Evolutionary conservation across 2,888 invertebrate genomes (phyloP), one percentile per base, ranked within the genome.

Genomic region (Sialis fuliginosa): DNA sequence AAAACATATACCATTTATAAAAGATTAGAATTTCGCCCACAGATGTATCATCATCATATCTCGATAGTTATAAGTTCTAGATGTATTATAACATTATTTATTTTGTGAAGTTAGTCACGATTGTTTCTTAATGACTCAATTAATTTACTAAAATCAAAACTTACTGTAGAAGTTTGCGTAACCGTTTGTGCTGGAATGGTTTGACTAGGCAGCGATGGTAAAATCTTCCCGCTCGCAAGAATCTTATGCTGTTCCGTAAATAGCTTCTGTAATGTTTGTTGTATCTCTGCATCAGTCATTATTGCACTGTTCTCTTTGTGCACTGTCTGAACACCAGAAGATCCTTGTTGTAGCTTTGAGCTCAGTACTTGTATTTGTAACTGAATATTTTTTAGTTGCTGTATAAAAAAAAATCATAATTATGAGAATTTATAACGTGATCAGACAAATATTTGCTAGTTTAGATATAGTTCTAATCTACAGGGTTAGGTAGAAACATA

Each of bases 241-340:
- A 85, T 81, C 57, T 77, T 79, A 51, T 80, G 75, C 57, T 83
- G 81, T 52, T 81, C 79, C 48, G 75, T 70, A 54, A 78, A 75
- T 33, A 84, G 61, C 52, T 74, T 69, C 49, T 74, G 70, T 43
- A 79, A 57, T 7, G 72, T 59, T 7, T 67, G 60, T 57, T 76
- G 71, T 47, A 67, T 66, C 50, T 78, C 77, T 8, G 68, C 61
- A 52, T 69, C 70, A 3, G 66, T 68, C 55, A 69, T 68, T n/a
- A 58, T 57, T 7, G n/a, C 30, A 9, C 58, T 58, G 50, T 68
- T 68, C 39, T 66, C 48, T 35, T 53, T 53, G 53, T 57, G 48
- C 59, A 65, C 51, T 57, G 57, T 6, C 49, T 64, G 62, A 51
- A 63, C 58, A 50, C 64, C 62, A 4, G 60, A 60, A 0, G 63